Evolutionary conservation across 1,140 invertebrate species (phyloP).

Genomic region (Rhyzopertha dominica): DNA sequence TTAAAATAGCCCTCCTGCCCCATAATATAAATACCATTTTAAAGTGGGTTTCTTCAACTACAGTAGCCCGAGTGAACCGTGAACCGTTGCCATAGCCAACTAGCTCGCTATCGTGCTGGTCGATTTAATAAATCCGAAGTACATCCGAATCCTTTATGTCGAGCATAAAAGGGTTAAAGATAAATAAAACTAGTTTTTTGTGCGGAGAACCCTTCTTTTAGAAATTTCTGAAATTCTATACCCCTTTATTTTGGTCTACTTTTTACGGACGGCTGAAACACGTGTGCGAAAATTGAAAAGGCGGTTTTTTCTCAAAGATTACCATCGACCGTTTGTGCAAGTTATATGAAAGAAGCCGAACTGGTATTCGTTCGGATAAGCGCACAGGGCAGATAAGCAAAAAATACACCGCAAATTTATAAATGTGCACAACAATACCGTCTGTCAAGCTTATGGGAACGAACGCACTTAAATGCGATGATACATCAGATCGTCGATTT

Average conservation of each 20-base stretch:
- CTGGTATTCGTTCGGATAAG: too few relatives aligned
- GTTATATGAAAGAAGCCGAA: too few relatives aligned
- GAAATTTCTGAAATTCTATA: conserved; percentile 25
- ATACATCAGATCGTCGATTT: too few relatives aligned
- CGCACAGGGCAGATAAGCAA: too few relatives aligned
- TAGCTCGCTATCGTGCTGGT: background rate
- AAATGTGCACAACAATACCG: too few relatives aligned
- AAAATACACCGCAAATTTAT: too few relatives aligned
- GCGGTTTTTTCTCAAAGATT: too few relatives aligned
- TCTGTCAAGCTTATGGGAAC: too few relatives aligned
- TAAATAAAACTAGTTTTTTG: conserved; percentile 24
- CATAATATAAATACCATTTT: conserved; percentile 19
- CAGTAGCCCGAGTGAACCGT: conserved; percentile 5
- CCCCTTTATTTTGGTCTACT: conserved; percentile 21
- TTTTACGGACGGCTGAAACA: conserved; percentile 16
- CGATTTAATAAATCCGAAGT: conserved; percentile 12
- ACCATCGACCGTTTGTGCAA: too few relatives aligned
- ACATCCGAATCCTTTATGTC: conserved; percentile 13
- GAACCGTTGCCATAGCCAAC: background rate
- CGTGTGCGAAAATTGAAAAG: too few relatives aligned
- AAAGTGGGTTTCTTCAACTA: conserved; percentile 19
- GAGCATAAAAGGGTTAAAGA: conserved; percentile 22
- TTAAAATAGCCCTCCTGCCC: conserved; percentile 24
- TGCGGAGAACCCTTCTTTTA: conserved; percentile 17
- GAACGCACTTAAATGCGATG: too few relatives aligned